Evolutionary conservation across 23 tunicate species (phyloP).

Genomic region (Clavelina lepadiformis): DNA sequence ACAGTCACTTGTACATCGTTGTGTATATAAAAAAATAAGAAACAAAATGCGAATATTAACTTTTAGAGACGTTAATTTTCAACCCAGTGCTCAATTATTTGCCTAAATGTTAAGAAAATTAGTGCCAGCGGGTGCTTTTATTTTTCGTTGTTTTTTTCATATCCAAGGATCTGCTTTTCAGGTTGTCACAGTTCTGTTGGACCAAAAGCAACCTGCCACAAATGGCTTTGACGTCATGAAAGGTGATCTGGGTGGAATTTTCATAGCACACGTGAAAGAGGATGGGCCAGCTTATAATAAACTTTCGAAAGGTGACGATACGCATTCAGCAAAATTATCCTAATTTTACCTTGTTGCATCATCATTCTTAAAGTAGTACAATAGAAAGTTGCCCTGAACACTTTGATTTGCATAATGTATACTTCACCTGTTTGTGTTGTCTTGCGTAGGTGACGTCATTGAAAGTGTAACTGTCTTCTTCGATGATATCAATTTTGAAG

Average conservation of each 20-base stretch:
- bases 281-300: conserved; percentile 66
- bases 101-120: too few relatives aligned
- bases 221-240: conserved; percentile 68
- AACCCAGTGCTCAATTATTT: too few relatives aligned
- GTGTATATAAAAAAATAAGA: too few relatives aligned
- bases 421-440: neutral
- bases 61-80: too few relatives aligned
- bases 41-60: too few relatives aligned
- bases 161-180: neutral
- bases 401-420: neutral
- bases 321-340: neutral
- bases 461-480: conserved; percentile 80
- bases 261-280: conserved; percentile 36
- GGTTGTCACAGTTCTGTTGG: conserved; percentile 56
- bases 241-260: conserved; percentile 46
- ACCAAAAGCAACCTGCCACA: conserved; percentile 45
- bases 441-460: conserved; percentile 65
- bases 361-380: neutral
- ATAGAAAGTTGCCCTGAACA: neutral
- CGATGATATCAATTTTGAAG: conserved; percentile 57
- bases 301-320: conserved; percentile 51
- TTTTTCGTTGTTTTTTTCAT: neutral
- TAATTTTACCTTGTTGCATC: neutral
- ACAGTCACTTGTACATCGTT: too few relatives aligned
- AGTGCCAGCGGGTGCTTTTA: neutral